A percentile compares a stretch with the other conserved stretches of the same genome.
phyloP scores from a whole-genome alignment of 2,113 vertebrate species.

The Heterochromis multidens region DNA sequence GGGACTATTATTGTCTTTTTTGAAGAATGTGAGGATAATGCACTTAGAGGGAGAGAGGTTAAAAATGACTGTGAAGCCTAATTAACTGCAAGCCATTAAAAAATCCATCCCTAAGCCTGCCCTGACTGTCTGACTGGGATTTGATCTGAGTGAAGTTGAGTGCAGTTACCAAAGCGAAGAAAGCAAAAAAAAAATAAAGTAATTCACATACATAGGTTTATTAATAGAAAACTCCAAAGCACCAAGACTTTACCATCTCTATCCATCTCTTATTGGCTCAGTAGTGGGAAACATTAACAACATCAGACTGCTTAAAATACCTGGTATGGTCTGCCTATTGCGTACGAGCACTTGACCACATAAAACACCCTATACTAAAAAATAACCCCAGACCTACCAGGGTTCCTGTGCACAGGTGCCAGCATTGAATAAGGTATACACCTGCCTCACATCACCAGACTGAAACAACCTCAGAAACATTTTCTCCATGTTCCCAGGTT shows the following conservation, averaged over 20 bases:
- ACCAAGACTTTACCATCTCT: too few relatives aligned
- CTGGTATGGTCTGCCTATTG: too few relatives aligned
- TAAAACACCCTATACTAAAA: too few relatives aligned
- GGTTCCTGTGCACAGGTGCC: too few relatives aligned
- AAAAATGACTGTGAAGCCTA: not conserved
- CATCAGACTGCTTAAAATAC: too few relatives aligned
- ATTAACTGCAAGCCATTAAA: not conserved
- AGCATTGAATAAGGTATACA: too few relatives aligned
- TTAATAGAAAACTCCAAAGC: not conserved
- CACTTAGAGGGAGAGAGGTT: not conserved
- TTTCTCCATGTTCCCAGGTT: constrained; percentile 61
- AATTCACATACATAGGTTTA: not conserved
- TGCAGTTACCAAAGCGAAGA: not conserved
- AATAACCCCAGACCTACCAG: too few relatives aligned
- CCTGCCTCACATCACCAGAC: not conserved
- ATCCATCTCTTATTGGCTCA: not conserved
- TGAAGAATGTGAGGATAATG: not conserved
- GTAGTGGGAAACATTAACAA: not conserved
- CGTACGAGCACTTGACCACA: too few relatives aligned
- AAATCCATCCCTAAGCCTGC: not conserved
- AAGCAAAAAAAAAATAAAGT: too few relatives aligned
- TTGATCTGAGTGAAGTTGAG: not conserved
- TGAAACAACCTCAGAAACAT: not conserved
- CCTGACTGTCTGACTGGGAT: not conserved
- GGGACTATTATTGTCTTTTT: not conserved